phyloP scores from a whole-genome alignment of 2,888 invertebrate genomes.

The Micoletzkya japonica region DNA sequence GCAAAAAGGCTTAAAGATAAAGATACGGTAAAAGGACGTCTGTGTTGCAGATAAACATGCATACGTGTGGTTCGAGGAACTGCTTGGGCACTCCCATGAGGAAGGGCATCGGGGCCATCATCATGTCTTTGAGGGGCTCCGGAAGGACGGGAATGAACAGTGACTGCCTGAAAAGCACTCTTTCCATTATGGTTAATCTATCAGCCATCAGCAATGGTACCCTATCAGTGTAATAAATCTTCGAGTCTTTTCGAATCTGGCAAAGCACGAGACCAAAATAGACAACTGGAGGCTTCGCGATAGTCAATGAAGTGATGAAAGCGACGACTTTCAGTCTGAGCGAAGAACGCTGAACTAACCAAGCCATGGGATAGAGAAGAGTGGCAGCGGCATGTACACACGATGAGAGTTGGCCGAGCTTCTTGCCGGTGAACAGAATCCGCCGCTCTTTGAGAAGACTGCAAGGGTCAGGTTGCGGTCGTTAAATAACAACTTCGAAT shows the following conservation, averaged over 20 bases:
- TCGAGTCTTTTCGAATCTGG: too few relatives aligned
- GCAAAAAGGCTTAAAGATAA: too few relatives aligned
- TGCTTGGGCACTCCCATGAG: constrained; percentile 89
- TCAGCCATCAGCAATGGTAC: too few relatives aligned
- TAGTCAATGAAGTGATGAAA: neutral
- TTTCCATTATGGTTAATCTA: too few relatives aligned
- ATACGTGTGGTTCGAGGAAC: constrained; percentile 73
- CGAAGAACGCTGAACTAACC: constrained; percentile 78
- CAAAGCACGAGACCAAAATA: too few relatives aligned
- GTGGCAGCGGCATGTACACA: constrained; percentile 84
- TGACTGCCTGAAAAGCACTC: constrained; percentile 41
- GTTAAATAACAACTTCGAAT: too few relatives aligned
- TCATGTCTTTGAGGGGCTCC: constrained; percentile 38
- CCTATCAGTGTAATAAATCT: too few relatives aligned
- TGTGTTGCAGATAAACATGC: constrained; percentile 61
- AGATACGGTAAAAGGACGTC: neutral
- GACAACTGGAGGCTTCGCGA: too few relatives aligned
- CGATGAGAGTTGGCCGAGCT: constrained; percentile 85
- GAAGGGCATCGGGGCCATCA: constrained; percentile 91
- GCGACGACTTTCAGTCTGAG: constrained; percentile 53
- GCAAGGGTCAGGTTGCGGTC: too few relatives aligned
- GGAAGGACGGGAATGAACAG: constrained; percentile 48
- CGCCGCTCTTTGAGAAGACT: constrained; percentile 89
- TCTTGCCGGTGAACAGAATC: constrained; percentile 87
- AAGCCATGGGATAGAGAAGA: constrained; percentile 94